Conservation (phyloP, 1,140 invertebrate species). For the Magallana angulata region DNA sequence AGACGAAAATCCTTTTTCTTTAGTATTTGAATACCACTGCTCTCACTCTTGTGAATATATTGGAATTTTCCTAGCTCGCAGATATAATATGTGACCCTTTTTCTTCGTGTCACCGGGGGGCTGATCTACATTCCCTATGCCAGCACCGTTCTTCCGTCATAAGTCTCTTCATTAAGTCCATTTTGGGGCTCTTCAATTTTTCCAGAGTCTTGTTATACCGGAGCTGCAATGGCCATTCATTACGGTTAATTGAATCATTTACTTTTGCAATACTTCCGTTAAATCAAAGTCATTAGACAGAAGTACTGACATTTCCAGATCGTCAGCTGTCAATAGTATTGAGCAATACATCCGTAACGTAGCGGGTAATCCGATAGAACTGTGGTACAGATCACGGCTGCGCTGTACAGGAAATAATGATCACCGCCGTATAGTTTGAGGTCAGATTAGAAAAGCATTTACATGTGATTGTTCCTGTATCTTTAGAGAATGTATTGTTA, state of each 20-base stretch:
- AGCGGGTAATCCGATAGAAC: neutral
- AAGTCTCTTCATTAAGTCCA: neutral
- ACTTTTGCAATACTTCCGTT: conserved; percentile 28
- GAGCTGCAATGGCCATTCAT: conserved; percentile 18
- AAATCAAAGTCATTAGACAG: conserved; percentile 31
- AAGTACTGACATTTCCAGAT: neutral
- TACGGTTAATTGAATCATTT: conserved; percentile 28
- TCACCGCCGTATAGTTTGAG: no score
- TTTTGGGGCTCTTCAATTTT: neutral
- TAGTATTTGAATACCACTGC: neutral
- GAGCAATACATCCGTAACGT: neutral
- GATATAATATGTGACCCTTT: neutral
- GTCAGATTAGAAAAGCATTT: no score
- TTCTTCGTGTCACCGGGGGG: neutral
- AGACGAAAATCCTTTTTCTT: no score
- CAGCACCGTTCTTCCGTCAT: neutral
- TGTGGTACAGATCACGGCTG: no score
- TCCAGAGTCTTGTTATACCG: neutral
- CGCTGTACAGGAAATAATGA: no score
- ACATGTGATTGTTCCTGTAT: no score
- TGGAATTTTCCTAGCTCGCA: neutral
- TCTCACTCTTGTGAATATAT: neutral
- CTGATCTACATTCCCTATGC: neutral
- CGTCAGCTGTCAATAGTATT: conserved; percentile 9
- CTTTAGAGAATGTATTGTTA: no score